phyloP scores from a whole-genome alignment of 2,113 vertebrate genomes.

The Aptenodytes patagonicus region DNA sequence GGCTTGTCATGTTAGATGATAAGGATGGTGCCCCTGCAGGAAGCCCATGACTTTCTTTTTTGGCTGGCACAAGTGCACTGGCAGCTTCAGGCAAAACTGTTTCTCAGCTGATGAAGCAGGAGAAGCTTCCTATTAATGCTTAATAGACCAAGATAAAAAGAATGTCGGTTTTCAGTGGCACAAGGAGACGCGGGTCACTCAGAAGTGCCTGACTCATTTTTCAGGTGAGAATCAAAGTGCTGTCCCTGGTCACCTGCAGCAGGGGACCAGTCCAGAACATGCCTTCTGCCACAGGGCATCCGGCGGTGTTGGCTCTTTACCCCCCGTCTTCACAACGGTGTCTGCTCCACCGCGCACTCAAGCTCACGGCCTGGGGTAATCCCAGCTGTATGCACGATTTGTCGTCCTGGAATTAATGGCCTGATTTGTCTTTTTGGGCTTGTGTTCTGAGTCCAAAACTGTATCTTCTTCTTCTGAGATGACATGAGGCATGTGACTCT shows the following conservation, averaged over 20 bases:
- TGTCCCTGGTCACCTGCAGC: background rate
- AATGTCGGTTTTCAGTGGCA: background rate
- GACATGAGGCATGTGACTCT: accelerated
- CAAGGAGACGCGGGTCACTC: background rate
- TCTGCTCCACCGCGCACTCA: background rate
- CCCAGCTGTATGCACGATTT: background rate
- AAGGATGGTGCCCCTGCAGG: background rate
- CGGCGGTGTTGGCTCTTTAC: accelerated
- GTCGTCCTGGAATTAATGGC: background rate
- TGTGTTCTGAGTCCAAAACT: background rate
- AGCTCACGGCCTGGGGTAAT: accelerated
- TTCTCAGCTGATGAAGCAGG: background rate
- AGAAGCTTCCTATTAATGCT: background rate
- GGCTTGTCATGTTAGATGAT: background rate
- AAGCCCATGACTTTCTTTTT: background rate
- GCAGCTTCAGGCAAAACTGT: background rate
- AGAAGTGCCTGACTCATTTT: background rate
- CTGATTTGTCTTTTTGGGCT: background rate
- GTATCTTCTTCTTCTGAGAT: background rate
- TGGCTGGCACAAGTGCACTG: background rate
- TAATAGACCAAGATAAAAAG: background rate
- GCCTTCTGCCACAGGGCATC: background rate
- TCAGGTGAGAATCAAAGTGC: background rate
- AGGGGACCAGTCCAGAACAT: accelerated
- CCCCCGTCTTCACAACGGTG: accelerated